Conservation (phyloP, 2,888 invertebrate species). For the Uropetala carovei region DNA sequence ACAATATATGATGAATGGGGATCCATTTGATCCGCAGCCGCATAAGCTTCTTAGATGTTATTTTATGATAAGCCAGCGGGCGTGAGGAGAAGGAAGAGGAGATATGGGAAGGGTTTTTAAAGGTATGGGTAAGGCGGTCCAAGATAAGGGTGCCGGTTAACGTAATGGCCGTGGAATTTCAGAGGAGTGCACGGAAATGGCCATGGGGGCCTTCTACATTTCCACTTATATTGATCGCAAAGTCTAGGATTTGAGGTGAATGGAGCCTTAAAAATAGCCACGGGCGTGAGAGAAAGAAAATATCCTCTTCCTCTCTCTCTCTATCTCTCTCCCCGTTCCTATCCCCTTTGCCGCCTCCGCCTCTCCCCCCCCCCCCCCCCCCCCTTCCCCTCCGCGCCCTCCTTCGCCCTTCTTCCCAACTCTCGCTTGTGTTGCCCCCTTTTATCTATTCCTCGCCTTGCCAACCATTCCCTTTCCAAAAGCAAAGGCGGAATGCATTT, state of each 20-base stretch:
- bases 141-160: conserved; percentile 46
- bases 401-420: too few relatives aligned
- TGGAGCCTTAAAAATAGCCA: conserved; percentile 47
- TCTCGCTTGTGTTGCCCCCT: too few relatives aligned
- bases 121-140: not conserved
- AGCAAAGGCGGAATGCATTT: too few relatives aligned
- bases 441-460: too few relatives aligned
- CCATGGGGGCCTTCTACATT: not conserved
- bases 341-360: not conserved
- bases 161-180: conserved; percentile 51
- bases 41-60: conserved; percentile 41
- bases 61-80: conserved; percentile 32
- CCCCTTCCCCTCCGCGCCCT: not conserved
- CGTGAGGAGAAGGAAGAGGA: not conserved
- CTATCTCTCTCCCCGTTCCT: not conserved
- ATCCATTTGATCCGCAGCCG: not conserved
- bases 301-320: not conserved
- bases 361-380: not conserved
- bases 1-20: conserved; percentile 44
- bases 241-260: conserved; percentile 44
- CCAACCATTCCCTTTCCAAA: too few relatives aligned
- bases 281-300: not conserved
- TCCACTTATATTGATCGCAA: conserved; percentile 36
- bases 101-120: not conserved
- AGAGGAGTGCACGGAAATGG: conserved; percentile 2